A percentile compares a stretch with the other conserved stretches of the same genome.
Evolutionary conservation across 2,888 invertebrate genomes (phyloP).

Genomic region (Epinotia nisella): DNA sequence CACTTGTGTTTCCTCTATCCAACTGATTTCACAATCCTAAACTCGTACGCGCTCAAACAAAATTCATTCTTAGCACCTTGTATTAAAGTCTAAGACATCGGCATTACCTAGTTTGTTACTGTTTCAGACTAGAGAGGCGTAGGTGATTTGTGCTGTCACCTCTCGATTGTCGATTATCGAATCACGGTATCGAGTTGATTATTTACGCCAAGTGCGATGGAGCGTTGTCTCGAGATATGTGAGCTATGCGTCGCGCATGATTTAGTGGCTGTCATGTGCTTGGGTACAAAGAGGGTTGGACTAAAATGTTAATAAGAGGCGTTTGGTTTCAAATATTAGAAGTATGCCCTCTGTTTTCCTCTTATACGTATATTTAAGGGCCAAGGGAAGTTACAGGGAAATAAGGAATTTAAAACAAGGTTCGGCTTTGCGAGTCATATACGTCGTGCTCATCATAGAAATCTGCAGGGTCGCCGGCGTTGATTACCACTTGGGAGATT

Average conservation of each 20-base stretch:
- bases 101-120: slow-evolving; percentile 50
- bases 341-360: not conserved
- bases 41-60: slow-evolving; percentile 41
- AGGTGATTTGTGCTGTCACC: slow-evolving; percentile 66
- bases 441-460: too few relatives aligned
- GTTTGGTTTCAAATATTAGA: not conserved
- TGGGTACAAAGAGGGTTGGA: not conserved
- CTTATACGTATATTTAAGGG: too few relatives aligned
- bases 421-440: too few relatives aligned
- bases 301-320: not conserved
- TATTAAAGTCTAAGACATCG: slow-evolving; percentile 43
- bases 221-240: slow-evolving; percentile 50
- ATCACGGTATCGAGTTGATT: slow-evolving; percentile 60
- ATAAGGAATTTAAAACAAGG: too few relatives aligned
- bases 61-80: slow-evolving; percentile 45
- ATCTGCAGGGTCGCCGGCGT: too few relatives aligned
- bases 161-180: slow-evolving; percentile 65
- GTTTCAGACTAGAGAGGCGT: slow-evolving; percentile 57
- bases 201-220: slow-evolving; percentile 62
- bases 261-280: slow-evolving; percentile 1
- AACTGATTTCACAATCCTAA: slow-evolving; percentile 59
- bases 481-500: too few relatives aligned
- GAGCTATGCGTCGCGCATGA: slow-evolving; percentile 27
- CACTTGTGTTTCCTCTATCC: slow-evolving; percentile 62
- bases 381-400: too few relatives aligned